Evolutionary conservation across 1,140 invertebrate genomes (phyloP).

Genomic region (Pseudomyrmex pallidus): DNA sequence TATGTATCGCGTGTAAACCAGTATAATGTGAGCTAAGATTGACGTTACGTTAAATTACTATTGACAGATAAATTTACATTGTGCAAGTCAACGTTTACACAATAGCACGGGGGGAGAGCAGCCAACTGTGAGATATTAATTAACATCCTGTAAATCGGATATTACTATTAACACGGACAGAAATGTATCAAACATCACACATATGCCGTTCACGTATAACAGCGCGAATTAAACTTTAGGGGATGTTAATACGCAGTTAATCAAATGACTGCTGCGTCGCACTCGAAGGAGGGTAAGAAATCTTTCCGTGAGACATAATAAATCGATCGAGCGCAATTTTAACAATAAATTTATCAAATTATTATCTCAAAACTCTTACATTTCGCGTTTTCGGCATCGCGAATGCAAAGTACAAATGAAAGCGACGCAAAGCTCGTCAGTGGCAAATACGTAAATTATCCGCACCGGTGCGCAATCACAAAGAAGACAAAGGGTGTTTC

Average conservation of each 20-base stretch:
- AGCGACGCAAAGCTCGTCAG: background rate
- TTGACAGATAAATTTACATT: background rate
- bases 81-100: constrained; percentile 6
- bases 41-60: background rate
- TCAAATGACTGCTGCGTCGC: too few relatives aligned
- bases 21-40: too few relatives aligned
- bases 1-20: background rate
- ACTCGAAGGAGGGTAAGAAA: too few relatives aligned
- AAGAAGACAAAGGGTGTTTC: constrained; percentile 45
- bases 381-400: too few relatives aligned
- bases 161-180: background rate
- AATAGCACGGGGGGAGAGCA: too few relatives aligned
- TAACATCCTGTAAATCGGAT: constrained; percentile 8
- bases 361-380: too few relatives aligned
- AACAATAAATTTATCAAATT: too few relatives aligned
- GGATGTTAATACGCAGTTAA: background rate
- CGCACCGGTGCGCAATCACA: constrained; percentile 50
- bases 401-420: background rate
- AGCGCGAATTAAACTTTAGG: background rate
- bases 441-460: constrained; percentile 62
- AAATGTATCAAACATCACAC: background rate
- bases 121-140: constrained; percentile 31
- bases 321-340: too few relatives aligned
- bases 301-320: too few relatives aligned
- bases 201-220: background rate